A percentile compares a stretch with the other conserved stretches of the same genome.
Conservation (phyloP, 2,113 vertebrate genomes). For the Hyperoodon ampullatus region DNA sequence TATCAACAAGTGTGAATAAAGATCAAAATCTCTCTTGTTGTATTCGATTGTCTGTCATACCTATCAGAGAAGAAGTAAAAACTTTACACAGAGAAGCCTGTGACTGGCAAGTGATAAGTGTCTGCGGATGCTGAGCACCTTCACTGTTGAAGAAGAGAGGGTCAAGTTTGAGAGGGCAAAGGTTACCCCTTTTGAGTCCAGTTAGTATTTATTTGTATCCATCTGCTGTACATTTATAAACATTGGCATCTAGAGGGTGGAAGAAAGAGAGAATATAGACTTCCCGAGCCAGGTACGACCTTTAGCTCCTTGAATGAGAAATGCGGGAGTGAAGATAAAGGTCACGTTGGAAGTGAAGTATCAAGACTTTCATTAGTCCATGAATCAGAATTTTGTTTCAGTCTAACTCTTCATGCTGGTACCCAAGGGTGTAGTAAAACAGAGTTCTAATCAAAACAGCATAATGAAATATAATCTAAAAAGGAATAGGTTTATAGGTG, state of each 20-base stretch:
- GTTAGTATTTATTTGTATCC: conserved; percentile 35
- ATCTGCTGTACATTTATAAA: conserved; percentile 4
- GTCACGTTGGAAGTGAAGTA: conserved; percentile 30
- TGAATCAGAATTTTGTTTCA: conserved; percentile 69
- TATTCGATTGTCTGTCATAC: conserved; percentile 15
- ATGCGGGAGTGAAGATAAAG: conserved; percentile 66
- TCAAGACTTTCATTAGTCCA: conserved; percentile 59
- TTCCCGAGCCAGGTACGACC: not conserved
- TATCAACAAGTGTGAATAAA: conserved; percentile 47
- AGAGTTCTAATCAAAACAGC: conserved; percentile 67
- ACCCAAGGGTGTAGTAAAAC: not conserved
- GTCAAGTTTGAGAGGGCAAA: conserved; percentile 36
- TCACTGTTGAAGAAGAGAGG: not conserved
- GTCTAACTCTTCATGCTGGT: conserved; percentile 6
- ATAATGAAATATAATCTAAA: conserved; percentile 66
- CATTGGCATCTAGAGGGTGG: not conserved
- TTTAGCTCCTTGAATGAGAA: conserved; percentile 67
- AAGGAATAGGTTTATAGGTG: conserved; percentile 60
- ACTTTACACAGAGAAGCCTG: not conserved
- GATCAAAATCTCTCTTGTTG: not conserved
- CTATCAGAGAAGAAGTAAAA: conserved; percentile 21
- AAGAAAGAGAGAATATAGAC: not conserved
- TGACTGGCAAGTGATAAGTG: not conserved
- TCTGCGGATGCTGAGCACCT: not conserved
- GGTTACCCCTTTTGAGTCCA: not conserved